These are phyloP conservation scores for Aphis craccivora DNA, from an alignment of 1,140 invertebrate genomes.

Conservation along the genomic window DNA sequence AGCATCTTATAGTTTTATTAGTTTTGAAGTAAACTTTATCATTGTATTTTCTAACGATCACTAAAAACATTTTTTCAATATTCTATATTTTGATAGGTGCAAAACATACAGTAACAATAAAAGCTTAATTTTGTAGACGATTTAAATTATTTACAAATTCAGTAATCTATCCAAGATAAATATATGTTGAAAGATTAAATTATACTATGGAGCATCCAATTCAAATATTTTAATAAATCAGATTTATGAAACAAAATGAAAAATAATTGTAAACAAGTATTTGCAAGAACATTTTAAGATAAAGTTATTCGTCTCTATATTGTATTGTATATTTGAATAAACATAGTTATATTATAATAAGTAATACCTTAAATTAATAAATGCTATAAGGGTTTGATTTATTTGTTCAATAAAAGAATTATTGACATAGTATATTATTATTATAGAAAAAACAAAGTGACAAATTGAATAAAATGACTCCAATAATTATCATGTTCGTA, in stretches of 20 bases:
- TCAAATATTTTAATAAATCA: neutral
- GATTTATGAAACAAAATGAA: neutral
- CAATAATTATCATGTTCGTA: neutral
- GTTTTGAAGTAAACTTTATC: neutral
- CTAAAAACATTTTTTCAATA: conserved; percentile 13
- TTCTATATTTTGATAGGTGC: neutral
- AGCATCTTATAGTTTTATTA: neutral
- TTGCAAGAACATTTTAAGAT: neutral
- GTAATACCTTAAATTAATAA: neutral
- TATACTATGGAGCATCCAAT: neutral
- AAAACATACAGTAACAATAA: neutral
- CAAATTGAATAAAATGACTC: neutral
- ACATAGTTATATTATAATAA: neutral
- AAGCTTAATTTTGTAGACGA: neutral
- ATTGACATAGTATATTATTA: neutral
- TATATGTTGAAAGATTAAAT: neutral
- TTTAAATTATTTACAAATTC: neutral
- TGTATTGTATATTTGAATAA: neutral
- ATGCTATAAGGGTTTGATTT: neutral
- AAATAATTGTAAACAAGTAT: neutral
- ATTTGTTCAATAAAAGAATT: neutral
- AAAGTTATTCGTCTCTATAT: neutral
- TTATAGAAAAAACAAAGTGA: neutral
- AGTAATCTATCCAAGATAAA: neutral
- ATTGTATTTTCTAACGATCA: neutral